Evolutionary conservation across 2,113 vertebrate genomes (phyloP), one percentile per base, ranked within the genome.

Genomic region (Cheilinus undulatus): DNA sequence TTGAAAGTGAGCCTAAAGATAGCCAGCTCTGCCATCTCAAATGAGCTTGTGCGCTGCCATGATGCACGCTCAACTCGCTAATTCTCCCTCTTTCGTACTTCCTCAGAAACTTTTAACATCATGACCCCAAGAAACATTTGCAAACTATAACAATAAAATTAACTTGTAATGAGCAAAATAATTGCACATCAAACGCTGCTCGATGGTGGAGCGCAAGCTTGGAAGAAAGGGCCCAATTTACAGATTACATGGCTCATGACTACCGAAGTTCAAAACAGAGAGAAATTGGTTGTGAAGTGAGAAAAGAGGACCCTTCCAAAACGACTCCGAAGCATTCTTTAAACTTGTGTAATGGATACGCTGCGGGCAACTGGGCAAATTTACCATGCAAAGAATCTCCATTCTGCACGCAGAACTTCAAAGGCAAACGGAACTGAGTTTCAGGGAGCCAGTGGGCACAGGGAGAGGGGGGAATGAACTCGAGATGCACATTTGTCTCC

Each of bases 101-200:
- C 84, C 81, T 83, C 80, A 76, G 75, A 88, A 93, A 94, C 93
- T 94, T 94, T 92, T 80, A 91, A 93, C 90, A 91, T 87, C 76
- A 70, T 93, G 93, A 94, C 93, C 93, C 80, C 66, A 13, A 92
- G 92, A 93, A 93, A 93, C 89, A 92, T 93, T 93, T 93, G 89
- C 89, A 86, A 93, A 94, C 92, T 92, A 92, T 92, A 93, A 94
- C 92, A 94, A 95, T 94, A 92, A 94, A 94, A 94, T 93, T 91
- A 93, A 93, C 92, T 93, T 92, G 94, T 93, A 93, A 95, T 94
- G 93, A 93, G 92, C 88, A 94, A 94, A 94, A 95, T 94, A 93
- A 93, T 93, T 91, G 91, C 90, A 93, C 92, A 92, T 95, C 92
- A 93, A 94, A 95, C 83, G 69, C 86, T 54, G 85, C 63, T 85